These are phyloP conservation scores for Perca schrenkii DNA, from an alignment of 2,113 vertebrate species.

Conservation along the genomic window DNA sequence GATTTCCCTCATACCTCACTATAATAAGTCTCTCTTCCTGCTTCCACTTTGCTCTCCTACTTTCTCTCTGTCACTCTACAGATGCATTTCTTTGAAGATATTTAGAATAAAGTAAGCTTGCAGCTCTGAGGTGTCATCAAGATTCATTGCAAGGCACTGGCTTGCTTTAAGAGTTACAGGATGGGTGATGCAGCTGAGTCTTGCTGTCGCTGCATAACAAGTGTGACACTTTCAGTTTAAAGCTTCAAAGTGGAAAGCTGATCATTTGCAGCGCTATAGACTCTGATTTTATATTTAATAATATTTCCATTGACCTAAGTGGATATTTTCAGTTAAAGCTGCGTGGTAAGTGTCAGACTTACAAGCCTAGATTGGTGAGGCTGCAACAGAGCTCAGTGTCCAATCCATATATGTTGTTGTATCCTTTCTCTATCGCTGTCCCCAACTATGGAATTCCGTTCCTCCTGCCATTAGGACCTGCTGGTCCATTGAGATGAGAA, in stretches of 20 bases:
- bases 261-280: constrained; percentile 47
- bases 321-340: background rate
- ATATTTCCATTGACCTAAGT: constrained; percentile 12
- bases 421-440: background rate
- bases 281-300: background rate
- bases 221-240: constrained; percentile 62
- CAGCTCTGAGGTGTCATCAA: constrained; percentile 63
- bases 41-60: constrained; percentile 37
- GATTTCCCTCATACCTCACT: constrained; percentile 45
- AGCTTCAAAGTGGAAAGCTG: constrained; percentile 47
- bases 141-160: constrained; percentile 61
- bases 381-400: background rate
- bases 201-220: constrained; percentile 61
- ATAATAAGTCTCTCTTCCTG: constrained; percentile 31
- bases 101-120: constrained; percentile 69
- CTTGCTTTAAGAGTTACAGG: constrained; percentile 69
- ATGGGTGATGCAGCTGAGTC: constrained; percentile 55
- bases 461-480: background rate
- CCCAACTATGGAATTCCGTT: background rate
- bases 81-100: constrained; percentile 72
- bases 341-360: background rate
- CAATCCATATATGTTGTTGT: background rate
- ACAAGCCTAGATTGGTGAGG: background rate
- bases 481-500: too few relatives aligned
- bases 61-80: constrained; percentile 51